Base-by-base conservation (phyloP, 2,888 invertebrate genomes). In the Arge pagana region DNA sequence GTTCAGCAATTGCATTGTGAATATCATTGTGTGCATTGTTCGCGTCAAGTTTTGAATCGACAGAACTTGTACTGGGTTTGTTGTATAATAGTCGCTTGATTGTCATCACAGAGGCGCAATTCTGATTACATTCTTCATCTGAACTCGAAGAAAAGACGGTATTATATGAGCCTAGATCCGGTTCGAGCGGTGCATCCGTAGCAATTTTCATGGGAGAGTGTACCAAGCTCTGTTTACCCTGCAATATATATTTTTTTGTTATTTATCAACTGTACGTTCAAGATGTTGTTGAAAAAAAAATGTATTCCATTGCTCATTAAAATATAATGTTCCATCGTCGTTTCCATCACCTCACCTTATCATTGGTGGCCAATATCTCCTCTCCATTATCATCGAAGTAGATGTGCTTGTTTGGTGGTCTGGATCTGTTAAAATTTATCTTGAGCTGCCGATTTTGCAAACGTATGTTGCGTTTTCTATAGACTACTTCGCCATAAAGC, bases 341-440 rank as follows among this genome's bases (percentile, higher is more conserved):
- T n/a, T n/a, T n/a, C n/a, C n/a, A 40, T 30, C 39, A 50, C 43
- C 41, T 57, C 52, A 72, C 76, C 70, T 76, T 76, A 36, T 77
- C 71, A 58, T 77, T 66, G 42, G 74, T 70, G 50, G 72, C 77
- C 2, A 71, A 65, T 30, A 78, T 72, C 57, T 82, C 77, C 58
- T 84, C 82, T 0, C 86, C 87, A 59, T 87, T 85, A 39, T 87
- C 86, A 66, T 87, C 86, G 61, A 85, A 87, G 61, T 83, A 83
- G 8, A 81, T 83, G 66, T 87, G 86, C 62, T 78, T 83, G 5
- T 82, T 76, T 61, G 77, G 78, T 48, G 77, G 71, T 28, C 80
- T 71, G 0, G 80, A 78, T 11, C 82, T 77, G 37, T 53, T 67
- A 10, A 68, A 55, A 61, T 71, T 71, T 56, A 86, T 79, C 64